Evolutionary conservation across 2,888 invertebrate species (phyloP), one percentile per base, ranked within the genome.

Genomic region (Ormyrus pomaceus): DNA sequence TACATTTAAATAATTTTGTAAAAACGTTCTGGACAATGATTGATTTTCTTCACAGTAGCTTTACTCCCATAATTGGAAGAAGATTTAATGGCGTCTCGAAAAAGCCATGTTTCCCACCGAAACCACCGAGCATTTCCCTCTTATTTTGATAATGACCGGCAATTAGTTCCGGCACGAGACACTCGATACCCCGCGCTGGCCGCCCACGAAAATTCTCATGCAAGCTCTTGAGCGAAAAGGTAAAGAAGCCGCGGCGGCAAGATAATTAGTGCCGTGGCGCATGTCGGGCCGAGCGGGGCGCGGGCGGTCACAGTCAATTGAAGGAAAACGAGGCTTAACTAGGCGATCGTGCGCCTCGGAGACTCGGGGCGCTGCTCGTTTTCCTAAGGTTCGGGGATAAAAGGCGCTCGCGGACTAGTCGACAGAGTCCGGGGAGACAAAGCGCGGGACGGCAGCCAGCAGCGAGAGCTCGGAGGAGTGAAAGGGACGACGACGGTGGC

Each of bases 271-370:
- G 53, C 61, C 62, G 48, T 73, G 48, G 9, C 10, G 6, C 56
- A 45, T 48, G 58, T 59, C 34, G 34, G 34, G 34, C 34, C 34
- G 34, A 34, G 0, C 34, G 34, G 4, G 34, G 2, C 34, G 13
- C 34, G 34, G 34, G 34, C 34, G 34, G 34, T 4, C 4, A 34
- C 34, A 75, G 75, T 75, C 79, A 71, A 79, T 75, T 71, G 65
- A 75, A 75, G 79, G 79, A 79, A 65, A 64, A 77, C 56, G 64
- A 74, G 74, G 48, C 50, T 55, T 45, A 58, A 51, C 64, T 64
- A 8, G n/a, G 61, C 19, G 71, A 9, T 6, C 66, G 70, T 45
- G 7, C 66, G 34, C 9, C 8, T 48, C 19, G 50, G 58, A 19
- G 50, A 5, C 19, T 55, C 64, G 34, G 34, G 34, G 3, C 61